Conservation (phyloP, 2,888 invertebrate genomes). For the Ormyrus pomaceus region DNA sequence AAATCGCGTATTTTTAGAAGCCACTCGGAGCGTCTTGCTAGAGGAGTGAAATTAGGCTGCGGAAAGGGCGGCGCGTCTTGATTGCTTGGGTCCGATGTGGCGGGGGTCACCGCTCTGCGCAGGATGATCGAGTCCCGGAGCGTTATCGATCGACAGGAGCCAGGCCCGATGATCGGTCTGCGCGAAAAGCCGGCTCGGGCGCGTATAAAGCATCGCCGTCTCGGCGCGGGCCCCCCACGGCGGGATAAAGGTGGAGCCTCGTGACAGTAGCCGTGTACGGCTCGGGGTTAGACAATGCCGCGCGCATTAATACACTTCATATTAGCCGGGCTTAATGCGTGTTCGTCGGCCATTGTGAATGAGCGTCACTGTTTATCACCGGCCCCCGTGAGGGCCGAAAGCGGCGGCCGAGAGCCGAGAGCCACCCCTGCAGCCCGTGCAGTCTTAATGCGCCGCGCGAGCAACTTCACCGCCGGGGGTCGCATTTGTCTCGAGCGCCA, state of each 20-base stretch:
- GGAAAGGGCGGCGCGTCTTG: no score
- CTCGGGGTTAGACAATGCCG: conserved; percentile 74
- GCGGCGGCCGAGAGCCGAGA: conserved; percentile 4
- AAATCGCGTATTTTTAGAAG: conserved; percentile 41
- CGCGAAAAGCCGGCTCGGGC: neutral
- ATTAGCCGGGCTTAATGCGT: conserved; percentile 75
- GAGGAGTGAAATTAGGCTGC: conserved; percentile 22
- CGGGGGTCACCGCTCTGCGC: no score
- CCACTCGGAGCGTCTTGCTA: neutral
- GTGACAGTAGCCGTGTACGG: conserved; percentile 75
- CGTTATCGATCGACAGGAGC: neutral
- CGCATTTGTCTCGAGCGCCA: conserved; percentile 71
- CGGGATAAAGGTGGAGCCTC: conserved; percentile 70
- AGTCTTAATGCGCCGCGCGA: conserved; percentile 52
- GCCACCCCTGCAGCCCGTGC: conserved; percentile 8
- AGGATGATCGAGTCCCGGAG: neutral
- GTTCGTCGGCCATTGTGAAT: conserved; percentile 75
- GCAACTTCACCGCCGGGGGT: conserved; percentile 64
- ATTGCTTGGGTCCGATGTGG: no score
- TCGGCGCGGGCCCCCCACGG: conserved; percentile 70
- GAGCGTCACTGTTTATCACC: conserved; percentile 76
- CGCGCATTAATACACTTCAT: conserved; percentile 76
- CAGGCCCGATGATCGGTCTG: neutral
- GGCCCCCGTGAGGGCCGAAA: conserved; percentile 67
- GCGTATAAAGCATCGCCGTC: conserved; percentile 33